A percentile compares a stretch with the other conserved stretches of the same genome.
These are phyloP conservation scores for Drosophila pseudoobscura DNA, from an alignment of 1,140 invertebrate genomes.

Conservation along the genomic window DNA sequence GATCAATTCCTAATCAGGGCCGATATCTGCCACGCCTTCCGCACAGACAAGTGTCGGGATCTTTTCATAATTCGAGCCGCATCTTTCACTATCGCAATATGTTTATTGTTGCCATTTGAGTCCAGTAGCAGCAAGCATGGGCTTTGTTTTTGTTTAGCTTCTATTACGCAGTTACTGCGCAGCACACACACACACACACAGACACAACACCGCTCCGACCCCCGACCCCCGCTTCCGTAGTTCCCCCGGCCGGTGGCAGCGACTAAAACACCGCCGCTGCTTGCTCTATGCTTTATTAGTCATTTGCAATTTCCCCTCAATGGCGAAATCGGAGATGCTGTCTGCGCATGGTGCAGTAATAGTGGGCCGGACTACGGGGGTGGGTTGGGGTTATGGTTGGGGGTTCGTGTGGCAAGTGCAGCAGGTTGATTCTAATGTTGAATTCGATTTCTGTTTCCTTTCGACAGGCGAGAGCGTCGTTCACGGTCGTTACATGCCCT, in stretches of 20 bases:
- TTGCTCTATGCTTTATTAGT: background rate
- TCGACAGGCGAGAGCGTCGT: conserved; percentile 62
- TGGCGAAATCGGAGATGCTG: conserved; percentile 1
- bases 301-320: conserved; percentile 10
- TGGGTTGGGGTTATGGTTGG: background rate
- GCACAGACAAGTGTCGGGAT: too few relatives aligned
- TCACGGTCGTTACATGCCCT: conserved; percentile 88
- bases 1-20: too few relatives aligned
- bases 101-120: conserved; percentile 36
- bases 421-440: conserved; percentile 5
- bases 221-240: background rate
- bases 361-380: background rate
- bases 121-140: conserved; percentile 9
- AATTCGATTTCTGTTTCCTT: background rate
- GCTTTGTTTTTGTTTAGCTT: conserved; percentile 22
- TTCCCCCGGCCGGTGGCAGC: background rate
- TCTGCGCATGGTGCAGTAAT: conserved; percentile 17
- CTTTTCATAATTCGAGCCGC: too few relatives aligned
- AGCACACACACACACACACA: too few relatives aligned
- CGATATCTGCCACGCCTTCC: too few relatives aligned
- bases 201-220: background rate
- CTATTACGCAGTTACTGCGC: too few relatives aligned
- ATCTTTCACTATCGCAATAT: conserved; percentile 24
- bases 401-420: background rate
- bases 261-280: too few relatives aligned